A percentile compares a stretch with the other conserved stretches of the same genome.
Conservation (phyloP, 1,140 invertebrate genomes). For the Formica exsecta region DNA sequence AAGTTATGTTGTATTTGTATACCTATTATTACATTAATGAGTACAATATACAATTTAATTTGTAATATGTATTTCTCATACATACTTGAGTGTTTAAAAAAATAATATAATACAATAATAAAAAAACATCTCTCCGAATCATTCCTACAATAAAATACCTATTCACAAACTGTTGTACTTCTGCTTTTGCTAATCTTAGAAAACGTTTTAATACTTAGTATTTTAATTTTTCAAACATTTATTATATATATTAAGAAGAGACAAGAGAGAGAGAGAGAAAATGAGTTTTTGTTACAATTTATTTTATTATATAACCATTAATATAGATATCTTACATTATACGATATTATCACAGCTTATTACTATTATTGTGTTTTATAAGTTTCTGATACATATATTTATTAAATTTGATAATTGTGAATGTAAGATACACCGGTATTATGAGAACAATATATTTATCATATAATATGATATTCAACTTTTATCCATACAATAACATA, state of each 20-base stretch:
- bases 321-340: slow-evolving; percentile 76
- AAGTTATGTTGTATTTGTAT: slow-evolving; percentile 86
- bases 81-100: slow-evolving; percentile 82
- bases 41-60: slow-evolving; percentile 84
- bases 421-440: slow-evolving; percentile 27
- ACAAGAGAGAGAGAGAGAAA: slow-evolving; percentile 33
- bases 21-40: slow-evolving; percentile 84
- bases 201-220: slow-evolving; percentile 15
- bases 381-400: slow-evolving; percentile 43
- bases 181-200: slow-evolving; percentile 60
- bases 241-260: slow-evolving; percentile 51
- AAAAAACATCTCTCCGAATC: slow-evolving; percentile 72
- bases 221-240: background rate
- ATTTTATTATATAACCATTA: slow-evolving; percentile 75
- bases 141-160: slow-evolving; percentile 66
- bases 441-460: slow-evolving; percentile 16
- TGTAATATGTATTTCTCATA: slow-evolving; percentile 84
- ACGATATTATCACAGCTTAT: slow-evolving; percentile 84
- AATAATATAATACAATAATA: slow-evolving; percentile 77
- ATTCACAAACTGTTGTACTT: slow-evolving; percentile 51
- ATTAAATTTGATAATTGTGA: slow-evolving; percentile 31
- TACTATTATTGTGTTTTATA: slow-evolving; percentile 75
- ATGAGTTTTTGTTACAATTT: slow-evolving; percentile 51
- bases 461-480: slow-evolving; percentile 22
- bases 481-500: slow-evolving; percentile 35